Evolutionary conservation across 2,113 vertebrate species (phyloP).

Genomic region (Mustela nigripes): DNA sequence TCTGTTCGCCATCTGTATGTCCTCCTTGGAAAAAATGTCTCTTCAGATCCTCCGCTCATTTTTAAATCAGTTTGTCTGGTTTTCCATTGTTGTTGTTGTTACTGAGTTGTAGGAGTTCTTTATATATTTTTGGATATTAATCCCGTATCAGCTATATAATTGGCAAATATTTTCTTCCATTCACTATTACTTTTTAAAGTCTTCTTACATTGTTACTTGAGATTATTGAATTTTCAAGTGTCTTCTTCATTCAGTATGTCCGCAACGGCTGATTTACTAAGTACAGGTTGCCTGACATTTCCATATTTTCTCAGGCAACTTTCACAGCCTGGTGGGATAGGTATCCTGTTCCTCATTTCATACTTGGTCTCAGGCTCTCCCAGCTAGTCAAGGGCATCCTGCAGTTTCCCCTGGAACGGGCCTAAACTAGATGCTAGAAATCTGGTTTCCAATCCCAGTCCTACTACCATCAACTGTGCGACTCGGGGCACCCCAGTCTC

Average conservation of each 20-base stretch:
- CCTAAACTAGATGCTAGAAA: background rate
- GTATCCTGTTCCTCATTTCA: background rate
- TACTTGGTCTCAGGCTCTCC: background rate
- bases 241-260: background rate
- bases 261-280: slow-evolving; percentile 17
- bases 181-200: background rate
- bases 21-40: background rate
- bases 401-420: background rate
- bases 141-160: background rate
- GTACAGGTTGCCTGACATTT: background rate
- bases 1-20: background rate
- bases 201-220: background rate
- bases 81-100: background rate
- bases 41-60: background rate
- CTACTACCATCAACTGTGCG: background rate
- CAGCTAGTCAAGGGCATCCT: background rate
- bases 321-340: background rate
- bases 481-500: background rate
- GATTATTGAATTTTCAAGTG: background rate
- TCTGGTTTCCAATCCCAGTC: background rate
- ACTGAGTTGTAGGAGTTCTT: background rate
- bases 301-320: background rate
- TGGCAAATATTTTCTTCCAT: slow-evolving; percentile 2
- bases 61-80: background rate
- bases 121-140: background rate